These are phyloP conservation scores for Oithona nana DNA, from an alignment of 2,888 invertebrate genomes.

Conservation along the genomic window DNA sequence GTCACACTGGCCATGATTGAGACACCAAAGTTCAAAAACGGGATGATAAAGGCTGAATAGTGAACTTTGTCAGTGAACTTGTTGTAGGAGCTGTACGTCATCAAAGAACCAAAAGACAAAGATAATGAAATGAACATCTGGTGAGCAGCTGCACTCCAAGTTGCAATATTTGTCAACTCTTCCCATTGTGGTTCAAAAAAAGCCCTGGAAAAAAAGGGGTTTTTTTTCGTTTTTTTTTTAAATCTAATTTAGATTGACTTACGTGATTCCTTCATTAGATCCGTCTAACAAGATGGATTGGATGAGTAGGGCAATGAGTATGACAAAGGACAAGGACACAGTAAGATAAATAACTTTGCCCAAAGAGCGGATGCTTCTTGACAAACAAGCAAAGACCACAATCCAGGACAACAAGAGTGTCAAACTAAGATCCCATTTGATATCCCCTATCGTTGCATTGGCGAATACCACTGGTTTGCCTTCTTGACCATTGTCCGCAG, in stretches of 20 bases:
- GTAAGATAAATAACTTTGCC: slow-evolving; percentile 26
- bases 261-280: slow-evolving; percentile 22
- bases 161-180: slow-evolving; percentile 26
- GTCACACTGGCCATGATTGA: slow-evolving; percentile 58
- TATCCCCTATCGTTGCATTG: slow-evolving; percentile 23
- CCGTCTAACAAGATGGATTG: slow-evolving; percentile 23
- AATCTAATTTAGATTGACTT: neutral
- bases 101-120: slow-evolving; percentile 53
- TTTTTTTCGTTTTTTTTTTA: neutral
- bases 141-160: slow-evolving; percentile 67
- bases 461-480: slow-evolving; percentile 13
- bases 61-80: slow-evolving; percentile 38
- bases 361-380: slow-evolving; percentile 25
- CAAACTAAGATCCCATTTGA: slow-evolving; percentile 24
- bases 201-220: slow-evolving; percentile 27
- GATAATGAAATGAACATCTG: slow-evolving; percentile 68
- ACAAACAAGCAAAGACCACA: slow-evolving; percentile 25
- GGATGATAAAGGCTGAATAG: slow-evolving; percentile 50
- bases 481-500: neutral
- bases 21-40: slow-evolving; percentile 46
- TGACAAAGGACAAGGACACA: slow-evolving; percentile 25
- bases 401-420: slow-evolving; percentile 25
- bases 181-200: slow-evolving; percentile 25
- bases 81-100: slow-evolving; percentile 46
- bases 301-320: slow-evolving; percentile 23